Evolutionary conservation across 2,113 vertebrate genomes (phyloP), one percentile per base, ranked within the genome.

Genomic region (Mugil cephalus): DNA sequence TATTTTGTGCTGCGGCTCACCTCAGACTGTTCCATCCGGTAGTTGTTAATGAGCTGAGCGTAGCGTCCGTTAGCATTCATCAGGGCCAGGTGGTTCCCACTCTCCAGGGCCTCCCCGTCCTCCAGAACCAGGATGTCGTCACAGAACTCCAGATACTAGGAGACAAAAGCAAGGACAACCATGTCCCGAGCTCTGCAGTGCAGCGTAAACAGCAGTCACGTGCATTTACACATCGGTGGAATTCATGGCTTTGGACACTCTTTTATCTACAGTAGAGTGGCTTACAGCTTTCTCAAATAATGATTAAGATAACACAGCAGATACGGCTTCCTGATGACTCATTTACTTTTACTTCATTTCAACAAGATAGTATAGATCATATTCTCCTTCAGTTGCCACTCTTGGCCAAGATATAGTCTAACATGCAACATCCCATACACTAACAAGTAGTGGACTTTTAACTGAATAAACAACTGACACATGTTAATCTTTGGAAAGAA

Each of bases 131-230:
- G 69, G 61, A 97, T 89, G 45, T 94, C 79, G 51, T 97, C 95
- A 75, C 95, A 96, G 80, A 92, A 96, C 87, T 96, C 94, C 53
- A 97, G 83, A 84, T 96, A 96, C 96, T 94, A 52, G 35, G 5
- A 62, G 6, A 74, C 45, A 75, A 15, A 65, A 30, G 18, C 0
- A 24, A 60, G 14, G 13, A 46, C 18, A 43, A 39, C 9, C 17
- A 18, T 6, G 47, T 68, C 6, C 46, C 11, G n/a, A 60, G 19
- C 7, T 42, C 35, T 19, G 45, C 6, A 61, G 11, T 17, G 8
- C 4, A 10, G n/a, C 12, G 45, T 21, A 17, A 51, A 58, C 10
- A 35, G 4, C 13, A 42, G 10, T 34, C 45, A 40, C n/a, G 7
- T 45, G n/a, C 24, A 30, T 0, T 4, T 21, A 11, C 19, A 14